Evolutionary conservation across 2,888 invertebrate genomes (phyloP).

Genomic region (Dermolepida albohirtum): DNA sequence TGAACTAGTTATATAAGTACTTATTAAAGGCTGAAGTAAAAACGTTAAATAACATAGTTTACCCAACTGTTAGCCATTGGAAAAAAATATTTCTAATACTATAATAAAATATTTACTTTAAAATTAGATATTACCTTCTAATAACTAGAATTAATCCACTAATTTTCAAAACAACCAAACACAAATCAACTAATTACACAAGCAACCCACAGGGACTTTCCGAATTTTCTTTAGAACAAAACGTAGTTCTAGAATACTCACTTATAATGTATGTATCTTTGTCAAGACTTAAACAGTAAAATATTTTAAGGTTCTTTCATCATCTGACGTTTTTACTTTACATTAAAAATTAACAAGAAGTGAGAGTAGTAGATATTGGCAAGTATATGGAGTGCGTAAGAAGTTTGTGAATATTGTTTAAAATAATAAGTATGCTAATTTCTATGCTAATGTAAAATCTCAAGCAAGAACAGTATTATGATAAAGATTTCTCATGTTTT

Average conservation of each 20-base stretch:
- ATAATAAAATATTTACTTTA: conserved; percentile 1
- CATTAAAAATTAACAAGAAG: conserved; percentile 25
- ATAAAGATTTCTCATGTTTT: conserved; percentile 2
- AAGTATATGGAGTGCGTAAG: neutral
- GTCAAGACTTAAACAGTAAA: neutral
- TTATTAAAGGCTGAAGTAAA: no score
- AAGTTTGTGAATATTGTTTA: conserved; percentile 13
- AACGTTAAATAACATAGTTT: no score
- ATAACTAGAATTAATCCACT: neutral
- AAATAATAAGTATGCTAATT: conserved; percentile 16
- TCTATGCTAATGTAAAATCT: conserved; percentile 11
- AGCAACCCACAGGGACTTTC: neutral
- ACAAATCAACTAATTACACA: neutral
- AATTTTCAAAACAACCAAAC: neutral
- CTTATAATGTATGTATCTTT: no score
- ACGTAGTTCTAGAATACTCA: no score
- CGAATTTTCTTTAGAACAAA: no score
- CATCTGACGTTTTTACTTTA: neutral
- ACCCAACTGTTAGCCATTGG: neutral
- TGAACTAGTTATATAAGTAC: no score
- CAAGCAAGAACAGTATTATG: neutral
- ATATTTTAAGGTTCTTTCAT: neutral
- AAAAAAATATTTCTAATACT: conserved; percentile 1
- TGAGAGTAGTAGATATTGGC: neutral
- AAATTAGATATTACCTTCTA: conserved; percentile 7